Evolutionary conservation across 1,140 invertebrate species (phyloP).

Genomic region (Drosophila hydei): DNA sequence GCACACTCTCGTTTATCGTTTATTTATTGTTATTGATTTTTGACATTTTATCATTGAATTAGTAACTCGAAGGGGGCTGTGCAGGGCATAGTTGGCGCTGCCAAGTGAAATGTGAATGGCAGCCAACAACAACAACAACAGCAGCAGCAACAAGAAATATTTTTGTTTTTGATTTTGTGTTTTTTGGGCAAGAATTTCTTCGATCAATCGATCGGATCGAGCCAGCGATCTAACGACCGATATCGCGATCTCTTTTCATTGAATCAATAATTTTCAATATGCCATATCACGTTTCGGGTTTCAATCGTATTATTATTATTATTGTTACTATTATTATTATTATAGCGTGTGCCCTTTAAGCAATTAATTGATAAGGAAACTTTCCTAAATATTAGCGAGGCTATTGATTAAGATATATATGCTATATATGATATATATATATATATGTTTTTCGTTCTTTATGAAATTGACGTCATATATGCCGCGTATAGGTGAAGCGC

Average conservation of each 20-base stretch:
- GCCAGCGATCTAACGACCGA: slow-evolving; percentile 14
- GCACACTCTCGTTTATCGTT: slow-evolving; percentile 75
- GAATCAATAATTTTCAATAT: slow-evolving; percentile 46
- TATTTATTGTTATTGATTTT: slow-evolving; percentile 82
- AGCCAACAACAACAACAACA: slow-evolving; percentile 33
- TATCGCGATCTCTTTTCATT: slow-evolving; percentile 34
- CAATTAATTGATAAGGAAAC: slow-evolving; percentile 43
- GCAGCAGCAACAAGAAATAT: slow-evolving; percentile 9
- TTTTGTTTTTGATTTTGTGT: slow-evolving; percentile 26
- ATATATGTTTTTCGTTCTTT: slow-evolving; percentile 11
- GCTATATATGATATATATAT: neutral
- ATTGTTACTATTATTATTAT: slow-evolving; percentile 22
- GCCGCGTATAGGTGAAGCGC: slow-evolving; percentile 65
- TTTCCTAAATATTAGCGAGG: slow-evolving; percentile 40
- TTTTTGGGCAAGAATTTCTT: slow-evolving; percentile 48
- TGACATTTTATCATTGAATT: slow-evolving; percentile 82
- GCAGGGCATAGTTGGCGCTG: neutral
- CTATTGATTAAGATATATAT: slow-evolving; percentile 24
- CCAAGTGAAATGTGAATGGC: slow-evolving; percentile 42
- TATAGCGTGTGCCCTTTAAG: slow-evolving; percentile 31
- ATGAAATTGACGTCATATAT: slow-evolving; percentile 68
- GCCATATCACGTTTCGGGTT: slow-evolving; percentile 24
- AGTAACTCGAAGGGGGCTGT: slow-evolving; percentile 26
- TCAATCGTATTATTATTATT: slow-evolving; percentile 29
- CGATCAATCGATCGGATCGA: slow-evolving; percentile 35